Percentiles rank a stretch among this genome's conserved stretches.
Conservation (phyloP, 2,797 vertebrate species). For the Mareca strepera region DNA sequence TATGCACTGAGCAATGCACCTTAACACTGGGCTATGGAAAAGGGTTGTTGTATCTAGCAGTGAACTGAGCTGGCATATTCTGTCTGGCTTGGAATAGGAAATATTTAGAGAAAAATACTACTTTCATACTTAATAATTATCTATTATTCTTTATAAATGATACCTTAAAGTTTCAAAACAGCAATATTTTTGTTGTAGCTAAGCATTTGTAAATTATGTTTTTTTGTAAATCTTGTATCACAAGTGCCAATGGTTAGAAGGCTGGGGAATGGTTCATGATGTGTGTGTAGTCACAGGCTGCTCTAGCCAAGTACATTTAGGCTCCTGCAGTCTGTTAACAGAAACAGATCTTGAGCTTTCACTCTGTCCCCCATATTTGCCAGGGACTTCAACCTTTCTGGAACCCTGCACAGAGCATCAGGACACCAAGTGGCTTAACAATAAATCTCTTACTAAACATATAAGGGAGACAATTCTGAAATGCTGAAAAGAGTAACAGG, state of each 20-base stretch:
- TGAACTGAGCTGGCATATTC: background rate
- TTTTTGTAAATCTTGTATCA: background rate
- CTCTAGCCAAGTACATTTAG: too few species aligned
- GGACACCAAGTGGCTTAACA: background rate
- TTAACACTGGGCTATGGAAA: background rate
- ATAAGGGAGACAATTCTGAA: background rate
- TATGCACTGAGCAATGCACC: background rate
- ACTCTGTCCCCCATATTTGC: background rate
- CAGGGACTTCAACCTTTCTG: background rate
- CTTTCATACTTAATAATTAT: background rate
- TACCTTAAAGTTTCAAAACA: background rate
- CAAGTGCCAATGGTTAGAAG: background rate
- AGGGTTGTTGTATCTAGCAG: background rate
- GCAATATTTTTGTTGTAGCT: background rate
- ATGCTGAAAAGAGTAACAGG: background rate
- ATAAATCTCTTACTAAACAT: background rate
- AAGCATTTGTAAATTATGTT: background rate
- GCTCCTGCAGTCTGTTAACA: background rate
- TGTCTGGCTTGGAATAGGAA: background rate
- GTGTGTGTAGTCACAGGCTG: too few species aligned
- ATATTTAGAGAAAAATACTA: background rate
- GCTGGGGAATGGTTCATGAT: too few species aligned
- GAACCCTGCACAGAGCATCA: background rate
- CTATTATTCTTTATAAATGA: background rate
- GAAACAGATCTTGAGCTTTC: background rate